Evolutionary conservation across 1,140 invertebrate species (phyloP).

Genomic region (Drosophila parabipectinata): DNA sequence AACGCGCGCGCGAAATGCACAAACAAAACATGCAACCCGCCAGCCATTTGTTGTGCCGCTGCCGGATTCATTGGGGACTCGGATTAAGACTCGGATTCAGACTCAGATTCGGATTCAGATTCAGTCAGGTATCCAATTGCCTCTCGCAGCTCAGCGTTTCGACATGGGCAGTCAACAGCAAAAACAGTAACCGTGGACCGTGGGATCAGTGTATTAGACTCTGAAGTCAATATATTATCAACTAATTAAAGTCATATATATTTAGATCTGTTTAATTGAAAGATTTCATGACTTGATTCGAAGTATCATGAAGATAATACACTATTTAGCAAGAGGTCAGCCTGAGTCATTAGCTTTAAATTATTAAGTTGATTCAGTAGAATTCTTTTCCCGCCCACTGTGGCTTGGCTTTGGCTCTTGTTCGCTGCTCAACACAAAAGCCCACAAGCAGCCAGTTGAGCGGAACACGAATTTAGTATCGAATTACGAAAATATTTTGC

Average conservation of each 20-base stretch:
- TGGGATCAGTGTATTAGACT: neutral
- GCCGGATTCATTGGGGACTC: constrained; percentile 57
- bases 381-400: constrained; percentile 29
- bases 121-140: constrained; percentile 70
- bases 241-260: too few species aligned
- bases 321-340: neutral
- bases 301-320: too few species aligned
- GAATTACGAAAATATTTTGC: constrained; percentile 84
- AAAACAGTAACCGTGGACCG: constrained; percentile 30
- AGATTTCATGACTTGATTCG: too few species aligned
- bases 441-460: constrained; percentile 77
- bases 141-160: constrained; percentile 45
- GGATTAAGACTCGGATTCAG: constrained; percentile 30
- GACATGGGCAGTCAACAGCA: constrained; percentile 47
- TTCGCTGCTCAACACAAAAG: constrained; percentile 61
- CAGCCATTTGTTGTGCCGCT: constrained; percentile 53
- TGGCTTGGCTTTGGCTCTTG: constrained; percentile 15
- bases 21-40: constrained; percentile 25
- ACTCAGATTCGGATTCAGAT: constrained; percentile 29
- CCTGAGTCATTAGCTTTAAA: too few species aligned
- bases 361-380: too few species aligned
- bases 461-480: constrained; percentile 84
- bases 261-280: too few species aligned
- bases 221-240: too few species aligned
- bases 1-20: constrained; percentile 59